These are phyloP conservation scores for Elanoides forficatus DNA, from an alignment of 2,113 vertebrate genomes.

Conservation along the genomic window DNA sequence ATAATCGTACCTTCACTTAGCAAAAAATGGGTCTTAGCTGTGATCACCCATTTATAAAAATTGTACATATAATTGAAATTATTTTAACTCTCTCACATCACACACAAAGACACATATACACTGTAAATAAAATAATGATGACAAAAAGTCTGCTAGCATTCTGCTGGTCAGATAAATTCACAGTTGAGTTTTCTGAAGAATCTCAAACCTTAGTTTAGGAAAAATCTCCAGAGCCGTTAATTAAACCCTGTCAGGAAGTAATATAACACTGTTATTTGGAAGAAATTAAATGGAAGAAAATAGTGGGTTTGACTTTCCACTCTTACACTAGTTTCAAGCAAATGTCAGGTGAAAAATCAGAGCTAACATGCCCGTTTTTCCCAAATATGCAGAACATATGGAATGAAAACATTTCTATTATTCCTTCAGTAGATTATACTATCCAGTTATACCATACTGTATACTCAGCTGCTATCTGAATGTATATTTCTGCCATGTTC, in stretches of 20 bases:
- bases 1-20: neutral
- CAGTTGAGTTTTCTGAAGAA: neutral
- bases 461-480: constrained; percentile 14
- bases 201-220: neutral
- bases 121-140: neutral
- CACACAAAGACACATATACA: rapidly evolving
- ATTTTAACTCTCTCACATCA: neutral
- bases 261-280: constrained; percentile 1
- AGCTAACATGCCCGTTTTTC: neutral
- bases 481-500: constrained; percentile 3
- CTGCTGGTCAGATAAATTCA: neutral
- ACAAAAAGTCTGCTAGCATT: neutral
- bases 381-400: neutral
- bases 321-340: neutral
- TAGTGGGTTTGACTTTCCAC: constrained; percentile 21
- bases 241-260: constrained; percentile 18
- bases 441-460: neutral
- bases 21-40: neutral
- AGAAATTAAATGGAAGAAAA: constrained; percentile 26
- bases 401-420: neutral
- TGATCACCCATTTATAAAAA: neutral
- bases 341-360: neutral
- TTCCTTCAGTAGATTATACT: neutral
- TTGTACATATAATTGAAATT: neutral
- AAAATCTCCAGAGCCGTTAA: neutral